Evolutionary conservation across 2,113 vertebrate genomes (phyloP), one percentile per base, ranked within the genome.

Genomic region (Circaetus gallicus): DNA sequence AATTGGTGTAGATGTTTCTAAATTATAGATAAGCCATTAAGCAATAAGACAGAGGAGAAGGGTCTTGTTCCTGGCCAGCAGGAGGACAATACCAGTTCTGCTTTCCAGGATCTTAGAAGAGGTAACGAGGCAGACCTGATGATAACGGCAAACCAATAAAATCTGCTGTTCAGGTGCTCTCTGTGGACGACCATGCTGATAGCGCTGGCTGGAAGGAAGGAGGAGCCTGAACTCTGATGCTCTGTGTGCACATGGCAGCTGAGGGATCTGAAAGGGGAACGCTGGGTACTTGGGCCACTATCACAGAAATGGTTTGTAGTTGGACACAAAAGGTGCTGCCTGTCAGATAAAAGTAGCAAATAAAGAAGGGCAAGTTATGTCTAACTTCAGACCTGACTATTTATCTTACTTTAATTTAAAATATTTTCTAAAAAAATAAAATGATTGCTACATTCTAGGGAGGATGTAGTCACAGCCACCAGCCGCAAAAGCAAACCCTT

Each of bases 361-460:
- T 43, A 81, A 67, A 58, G 7, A 72, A 86, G 19, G 8, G 11
- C 34, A 61, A 69, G 1, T 61, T 66, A 42, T 42, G 7, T 6
- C 25, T 84, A 13, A 29, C 19, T 76, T 87, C 63, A 77, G 36
- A 87, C 52, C 11, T 42, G 6, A 28, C 9, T 24, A 22, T 31
- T 70, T 70, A 11, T 36, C 19, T 42, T 83, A 65, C 16, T 20
- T 32, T 53, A 59, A 47, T 67, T 38, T 5, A 22, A 82, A 70
- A 14, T 38, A 49, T 69, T 86, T 82, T 63, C 5, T 47, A 19
- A 73, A 82, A 62, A 16, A 47, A 6, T 24, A 16, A 72, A 67
- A 69, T 0, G 0, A 1, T 16, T 82, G 4, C 9, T 55, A 6
- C 9, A 11, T 31, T 29, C 24, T 31, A 17, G 8, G 16, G 7